A percentile compares a stretch with the other conserved stretches of the same genome.
These are phyloP conservation scores for Bubo scandiacus DNA, from an alignment of 2,113 vertebrate species.

Conservation along the genomic window DNA sequence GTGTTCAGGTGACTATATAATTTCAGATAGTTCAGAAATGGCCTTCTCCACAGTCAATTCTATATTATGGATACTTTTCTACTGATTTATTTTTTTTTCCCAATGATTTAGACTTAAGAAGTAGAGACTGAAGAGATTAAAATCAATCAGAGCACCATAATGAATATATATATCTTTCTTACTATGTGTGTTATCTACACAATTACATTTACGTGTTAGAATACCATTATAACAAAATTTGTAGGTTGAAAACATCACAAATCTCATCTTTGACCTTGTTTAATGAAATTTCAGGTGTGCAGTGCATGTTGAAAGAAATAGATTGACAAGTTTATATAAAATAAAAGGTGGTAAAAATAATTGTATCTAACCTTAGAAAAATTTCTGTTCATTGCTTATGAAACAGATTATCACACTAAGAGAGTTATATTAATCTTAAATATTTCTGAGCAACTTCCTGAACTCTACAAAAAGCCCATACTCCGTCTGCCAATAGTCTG, in stretches of 20 bases:
- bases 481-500: background rate
- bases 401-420: background rate
- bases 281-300: background rate
- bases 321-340: background rate
- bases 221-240: background rate
- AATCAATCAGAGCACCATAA: background rate
- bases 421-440: background rate
- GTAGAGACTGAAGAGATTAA: background rate
- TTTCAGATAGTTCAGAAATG: background rate
- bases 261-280: background rate
- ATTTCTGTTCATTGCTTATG: background rate
- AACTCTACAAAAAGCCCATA: background rate
- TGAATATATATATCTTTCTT: background rate
- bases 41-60: background rate
- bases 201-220: background rate
- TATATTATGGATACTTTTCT: background rate
- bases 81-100: background rate
- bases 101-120: background rate
- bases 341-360: background rate
- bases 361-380: background rate
- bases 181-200: background rate
- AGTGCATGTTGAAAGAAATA: background rate
- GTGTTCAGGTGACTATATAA: background rate
- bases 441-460: background rate
- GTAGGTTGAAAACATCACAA: background rate